Evolutionary conservation across 2,888 invertebrate genomes (phyloP).

Genomic region (Drosophila peninsularis): DNA sequence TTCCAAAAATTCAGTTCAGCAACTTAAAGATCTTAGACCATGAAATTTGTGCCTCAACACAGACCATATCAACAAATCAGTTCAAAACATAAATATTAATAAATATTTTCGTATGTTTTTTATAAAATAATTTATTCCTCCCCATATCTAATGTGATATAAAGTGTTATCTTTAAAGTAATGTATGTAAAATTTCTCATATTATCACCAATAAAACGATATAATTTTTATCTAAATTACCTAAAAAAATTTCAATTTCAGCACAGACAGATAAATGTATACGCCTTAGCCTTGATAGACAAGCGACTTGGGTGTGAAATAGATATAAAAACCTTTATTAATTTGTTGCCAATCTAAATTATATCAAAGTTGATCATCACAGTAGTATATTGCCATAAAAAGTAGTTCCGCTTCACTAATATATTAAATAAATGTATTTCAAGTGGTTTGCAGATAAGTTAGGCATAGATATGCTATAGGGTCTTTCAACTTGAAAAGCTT

Average conservation of each 20-base stretch:
- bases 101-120: not conserved
- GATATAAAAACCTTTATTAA: slow-evolving; percentile 24
- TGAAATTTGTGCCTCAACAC: not conserved
- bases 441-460: slow-evolving; percentile 25
- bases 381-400: not conserved
- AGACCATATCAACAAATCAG: not conserved
- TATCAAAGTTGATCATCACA: not conserved
- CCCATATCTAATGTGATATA: not conserved
- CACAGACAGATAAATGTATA: slow-evolving; percentile 13
- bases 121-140: not conserved
- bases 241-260: slow-evolving; percentile 7
- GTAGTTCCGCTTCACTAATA: slow-evolving; percentile 23
- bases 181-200: not conserved
- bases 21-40: not conserved
- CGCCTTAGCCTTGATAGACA: slow-evolving; percentile 26
- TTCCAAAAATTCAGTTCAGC: not conserved
- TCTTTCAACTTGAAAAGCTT: slow-evolving; percentile 7
- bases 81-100: not conserved
- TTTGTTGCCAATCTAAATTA: slow-evolving; percentile 27
- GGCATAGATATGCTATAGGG: slow-evolving; percentile 30
- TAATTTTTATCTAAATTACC: slow-evolving; percentile 26
- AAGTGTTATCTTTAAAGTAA: slow-evolving; percentile 13
- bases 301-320: slow-evolving; percentile 3
- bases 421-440: slow-evolving; percentile 9
- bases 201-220: slow-evolving; percentile 28